Base-by-base conservation (phyloP, 2,888 invertebrate species). In the Lumbricus terrestris region DNA sequence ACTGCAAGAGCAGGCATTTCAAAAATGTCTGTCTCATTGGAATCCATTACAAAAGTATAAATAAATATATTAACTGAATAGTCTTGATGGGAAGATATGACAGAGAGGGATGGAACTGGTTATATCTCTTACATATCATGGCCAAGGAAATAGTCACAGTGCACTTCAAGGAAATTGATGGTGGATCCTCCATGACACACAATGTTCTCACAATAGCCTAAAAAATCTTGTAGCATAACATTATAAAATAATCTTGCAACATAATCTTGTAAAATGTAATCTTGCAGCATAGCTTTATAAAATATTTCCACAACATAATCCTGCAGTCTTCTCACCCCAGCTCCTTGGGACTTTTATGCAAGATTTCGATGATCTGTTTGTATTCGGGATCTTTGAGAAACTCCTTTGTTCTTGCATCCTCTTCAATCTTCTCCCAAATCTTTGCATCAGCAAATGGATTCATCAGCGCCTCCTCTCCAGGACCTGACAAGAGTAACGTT, bases 381-480 rank as follows among this genome's bases (percentile, higher is more conserved):
- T 97, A 97, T 92, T 96, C 96, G 0, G 97, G 97, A 95, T 97
- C 97, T 91, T 96, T 96, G 89, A 97, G 94, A 95, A 96, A 97
- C 89, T 96, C 96, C 93, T 95, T 96, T 8, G 97, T 97, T 94
- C 96, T 96, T 23, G 97, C 96, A 94, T 97, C 96, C 11, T 95
- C 95, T 91, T 96, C 95, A 33, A 97, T 95, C 94, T 97, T 97
- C 0, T 95, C 94, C 92, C 96, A 95, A 4, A 96, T 93, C 93
- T 96, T 96, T 0, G 96, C 96, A 18, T 95, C 94, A 88, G 94
- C 94, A 93, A 97, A 97, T 0, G 96, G 96, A 94, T 96, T 96
- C 0, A 93, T 92, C 92, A 94, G 88, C 23, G 93, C 92, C 89
- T 93, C 92, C 85, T 93, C 93, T 3, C 92, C 93, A 82, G 91